Base-by-base conservation (phyloP, 2,888 invertebrate genomes). In the Bruchidius siliquastri region DNA sequence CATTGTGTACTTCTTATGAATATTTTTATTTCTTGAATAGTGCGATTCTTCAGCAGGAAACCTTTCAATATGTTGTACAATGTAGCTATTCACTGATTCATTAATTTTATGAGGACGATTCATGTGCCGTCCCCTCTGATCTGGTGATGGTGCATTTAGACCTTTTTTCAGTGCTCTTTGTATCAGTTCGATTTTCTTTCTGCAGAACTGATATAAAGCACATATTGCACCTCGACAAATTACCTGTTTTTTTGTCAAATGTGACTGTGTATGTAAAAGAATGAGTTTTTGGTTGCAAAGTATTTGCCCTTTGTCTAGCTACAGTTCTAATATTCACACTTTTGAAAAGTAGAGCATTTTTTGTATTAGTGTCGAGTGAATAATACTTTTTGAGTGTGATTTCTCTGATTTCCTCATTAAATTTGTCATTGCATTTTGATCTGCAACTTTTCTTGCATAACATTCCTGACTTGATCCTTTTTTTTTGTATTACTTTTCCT, bases 1-100 rank as follows among this genome's bases (percentile, higher is more conserved):
- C 69, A 80, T 71, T 13, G 76, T 80, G 67, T 73, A 77, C 67
- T 75, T 74, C 73, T 73, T 74, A 66, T 77, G 49, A 0, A 3
- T 1, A 70, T 74, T 77, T 72, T 71, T 73, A 22, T 77, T 74
- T n/a, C 76, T 66, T 0, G 74, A 77, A 70, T 74, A 77, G 32
- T 77, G 76, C 20, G 76, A 75, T 22, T 73, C 66, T 49, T 75
- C 74, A 20, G 67, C 73, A 72, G 74, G 74, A 26, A 73, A 73
- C 2, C 20, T 32, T 22, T 67, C 67, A 66, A 74, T 76, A 68
- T 75, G 74, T 3, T 49, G 66, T 32, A 22, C 69, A 4, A 74
- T 70, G 49, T 20, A 49, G 13, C 13, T 26, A 4, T 4, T 26
- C 26, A 26, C 26, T 8, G 26, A 4, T 26, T 49, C 49, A 13